Conservation (phyloP, 2,797 vertebrate species). For the Hippopotamyrus pictus region DNA sequence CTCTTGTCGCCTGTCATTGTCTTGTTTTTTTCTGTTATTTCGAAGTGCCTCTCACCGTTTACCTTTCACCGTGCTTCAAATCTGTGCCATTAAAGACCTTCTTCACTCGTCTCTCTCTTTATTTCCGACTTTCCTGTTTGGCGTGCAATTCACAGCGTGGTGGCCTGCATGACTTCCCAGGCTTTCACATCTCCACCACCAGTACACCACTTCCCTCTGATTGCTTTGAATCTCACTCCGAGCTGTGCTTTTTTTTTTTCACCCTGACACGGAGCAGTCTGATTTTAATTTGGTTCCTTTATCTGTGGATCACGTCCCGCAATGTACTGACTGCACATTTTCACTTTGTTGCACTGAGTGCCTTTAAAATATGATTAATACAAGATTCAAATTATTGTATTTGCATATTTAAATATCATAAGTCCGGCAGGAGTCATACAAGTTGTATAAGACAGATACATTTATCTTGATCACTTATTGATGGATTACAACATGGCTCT, state of each 20-base stretch:
- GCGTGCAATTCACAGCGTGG: background rate
- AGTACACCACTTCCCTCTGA: background rate
- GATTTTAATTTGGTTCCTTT: background rate
- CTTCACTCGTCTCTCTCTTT: constrained; percentile 51
- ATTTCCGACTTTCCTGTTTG: constrained; percentile 28
- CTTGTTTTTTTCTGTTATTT: constrained; percentile 45
- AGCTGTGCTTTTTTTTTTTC: background rate
- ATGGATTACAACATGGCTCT: background rate
- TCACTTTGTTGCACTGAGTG: background rate
- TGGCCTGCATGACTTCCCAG: constrained; percentile 18
- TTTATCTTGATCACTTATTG: background rate
- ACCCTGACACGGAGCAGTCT: background rate
- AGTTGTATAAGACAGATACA: background rate
- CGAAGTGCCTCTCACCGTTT: constrained; percentile 58
- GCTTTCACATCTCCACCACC: background rate
- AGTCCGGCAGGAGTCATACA: background rate
- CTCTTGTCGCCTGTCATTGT: constrained; percentile 29
- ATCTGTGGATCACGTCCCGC: background rate
- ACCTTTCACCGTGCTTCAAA: constrained; percentile 64
- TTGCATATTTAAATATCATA: background rate
- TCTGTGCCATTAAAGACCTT: constrained; percentile 74
- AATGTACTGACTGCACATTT: background rate
- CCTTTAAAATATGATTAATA: background rate
- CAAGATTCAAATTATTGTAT: background rate
- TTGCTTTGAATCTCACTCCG: background rate